These are phyloP conservation scores for Zaprionus gabonicus DNA, from an alignment of 1,140 invertebrate genomes.

Conservation along the genomic window DNA sequence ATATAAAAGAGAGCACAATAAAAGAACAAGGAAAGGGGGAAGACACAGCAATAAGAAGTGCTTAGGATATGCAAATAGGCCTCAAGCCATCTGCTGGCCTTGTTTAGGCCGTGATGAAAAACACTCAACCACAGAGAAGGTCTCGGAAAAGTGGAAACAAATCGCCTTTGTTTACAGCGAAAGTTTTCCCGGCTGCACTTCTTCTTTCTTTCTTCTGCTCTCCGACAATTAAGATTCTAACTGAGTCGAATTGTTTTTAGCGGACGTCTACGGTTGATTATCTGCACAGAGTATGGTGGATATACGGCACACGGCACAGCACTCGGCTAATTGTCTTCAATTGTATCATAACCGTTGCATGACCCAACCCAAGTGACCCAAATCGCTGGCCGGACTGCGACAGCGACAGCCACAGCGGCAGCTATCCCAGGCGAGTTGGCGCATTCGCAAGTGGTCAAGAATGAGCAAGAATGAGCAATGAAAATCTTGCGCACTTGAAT, in stretches of 20 bases:
- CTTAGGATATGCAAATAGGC: constrained; percentile 43
- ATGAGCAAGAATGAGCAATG: constrained; percentile 45
- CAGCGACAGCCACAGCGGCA: constrained; percentile 20
- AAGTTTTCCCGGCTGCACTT: constrained; percentile 26
- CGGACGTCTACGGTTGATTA: constrained; percentile 34
- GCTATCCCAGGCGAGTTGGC: constrained; percentile 35
- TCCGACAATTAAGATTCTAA: constrained; percentile 32
- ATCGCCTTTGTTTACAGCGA: constrained; percentile 42
- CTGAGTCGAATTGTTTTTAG: constrained; percentile 39
- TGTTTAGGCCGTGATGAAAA: constrained; percentile 3
- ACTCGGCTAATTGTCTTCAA: constrained; percentile 73
- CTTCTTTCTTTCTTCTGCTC: neutral
- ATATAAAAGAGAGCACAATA: constrained; percentile 20
- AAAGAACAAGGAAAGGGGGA: neutral
- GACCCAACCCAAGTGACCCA: constrained; percentile 75
- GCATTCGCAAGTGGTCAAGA: constrained; percentile 8
- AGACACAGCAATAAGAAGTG: constrained; percentile 25
- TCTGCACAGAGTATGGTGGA: constrained; percentile 11
- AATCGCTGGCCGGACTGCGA: constrained; percentile 59
- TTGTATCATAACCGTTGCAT: constrained; percentile 80
- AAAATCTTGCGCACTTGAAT: constrained; percentile 44
- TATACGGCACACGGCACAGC: constrained; percentile 26
- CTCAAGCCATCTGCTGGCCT: neutral
- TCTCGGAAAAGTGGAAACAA: constrained; percentile 19
- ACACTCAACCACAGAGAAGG: neutral